Conservation (phyloP, 64 coral and sea anemone species). For the Montipora cactus region DNA sequence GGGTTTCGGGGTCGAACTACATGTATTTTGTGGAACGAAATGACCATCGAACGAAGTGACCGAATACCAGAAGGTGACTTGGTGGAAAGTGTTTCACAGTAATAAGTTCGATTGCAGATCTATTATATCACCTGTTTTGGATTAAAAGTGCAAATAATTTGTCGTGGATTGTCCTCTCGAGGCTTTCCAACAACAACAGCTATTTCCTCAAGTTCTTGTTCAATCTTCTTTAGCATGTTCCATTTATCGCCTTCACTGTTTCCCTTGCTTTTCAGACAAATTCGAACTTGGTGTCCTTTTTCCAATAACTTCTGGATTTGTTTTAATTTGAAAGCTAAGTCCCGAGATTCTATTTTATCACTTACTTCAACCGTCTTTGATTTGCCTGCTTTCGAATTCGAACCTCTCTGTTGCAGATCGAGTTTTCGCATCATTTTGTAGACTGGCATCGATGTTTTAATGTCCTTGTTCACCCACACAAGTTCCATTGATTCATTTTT, state of each 20-base stretch:
- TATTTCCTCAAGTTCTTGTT: constrained; percentile 19
- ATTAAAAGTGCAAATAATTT: constrained; percentile 5
- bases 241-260: not conserved
- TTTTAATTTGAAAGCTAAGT: constrained; percentile 24
- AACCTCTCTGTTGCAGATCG: not conserved
- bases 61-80: too few species aligned
- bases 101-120: too few species aligned
- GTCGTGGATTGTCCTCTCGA: not conserved
- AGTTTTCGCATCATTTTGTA: not conserved
- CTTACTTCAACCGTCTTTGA: constrained; percentile 3
- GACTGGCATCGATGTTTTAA: not conserved
- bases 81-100: too few species aligned
- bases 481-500: constrained; percentile 11
- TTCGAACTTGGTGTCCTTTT: constrained; percentile 29
- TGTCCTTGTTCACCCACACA: constrained; percentile 10
- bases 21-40: too few species aligned
- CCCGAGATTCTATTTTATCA: constrained; percentile 26
- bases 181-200: constrained; percentile 2
- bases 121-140: not conserved
- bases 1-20: too few species aligned
- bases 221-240: not conserved
- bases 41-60: too few species aligned
- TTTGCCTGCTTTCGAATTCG: constrained; percentile 23
- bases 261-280: constrained; percentile 15
- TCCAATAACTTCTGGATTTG: constrained; percentile 13